These are phyloP conservation scores for Mactra quadrangularis DNA, from an alignment of 1,140 invertebrate genomes.

Conservation along the genomic window DNA sequence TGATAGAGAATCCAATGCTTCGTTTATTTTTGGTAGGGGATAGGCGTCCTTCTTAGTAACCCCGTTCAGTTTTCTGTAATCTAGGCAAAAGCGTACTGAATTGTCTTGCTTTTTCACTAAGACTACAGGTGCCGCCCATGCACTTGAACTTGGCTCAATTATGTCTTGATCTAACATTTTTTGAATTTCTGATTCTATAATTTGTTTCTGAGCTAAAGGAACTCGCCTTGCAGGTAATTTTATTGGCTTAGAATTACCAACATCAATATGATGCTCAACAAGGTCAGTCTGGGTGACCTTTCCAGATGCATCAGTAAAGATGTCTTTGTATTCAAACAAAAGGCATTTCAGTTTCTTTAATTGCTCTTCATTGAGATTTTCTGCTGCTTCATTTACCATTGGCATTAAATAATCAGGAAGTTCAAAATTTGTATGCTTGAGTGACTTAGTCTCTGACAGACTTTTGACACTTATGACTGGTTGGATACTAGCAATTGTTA, in stretches of 20 bases:
- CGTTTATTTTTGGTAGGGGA: too few species aligned
- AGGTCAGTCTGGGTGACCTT: constrained; percentile 22
- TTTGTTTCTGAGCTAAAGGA: constrained; percentile 45
- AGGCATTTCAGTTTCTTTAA: neutral
- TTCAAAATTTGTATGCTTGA: neutral
- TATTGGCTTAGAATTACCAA: constrained; percentile 45
- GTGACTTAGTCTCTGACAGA: neutral
- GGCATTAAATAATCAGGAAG: constrained; percentile 7
- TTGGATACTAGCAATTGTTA: constrained; percentile 17
- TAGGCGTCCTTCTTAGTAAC: too few species aligned
- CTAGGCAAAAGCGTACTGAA: constrained; percentile 83
- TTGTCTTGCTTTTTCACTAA: constrained; percentile 83
- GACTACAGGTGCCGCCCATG: constrained; percentile 83
- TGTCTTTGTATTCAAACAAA: constrained; percentile 28
- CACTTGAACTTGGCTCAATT: constrained; percentile 68
- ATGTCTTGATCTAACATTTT: constrained; percentile 66
- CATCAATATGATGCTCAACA: constrained; percentile 61
- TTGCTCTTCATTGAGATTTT: constrained; percentile 30
- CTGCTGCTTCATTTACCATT: constrained; percentile 19
- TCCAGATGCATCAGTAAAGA: constrained; percentile 53
- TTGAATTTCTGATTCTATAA: constrained; percentile 63
- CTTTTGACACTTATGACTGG: neutral
- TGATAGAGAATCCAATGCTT: too few species aligned
- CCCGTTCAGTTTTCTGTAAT: constrained; percentile 83
- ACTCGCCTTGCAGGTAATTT: constrained; percentile 44